Base-by-base conservation (phyloP, 2,888 invertebrate species). In the Helleia helle region DNA sequence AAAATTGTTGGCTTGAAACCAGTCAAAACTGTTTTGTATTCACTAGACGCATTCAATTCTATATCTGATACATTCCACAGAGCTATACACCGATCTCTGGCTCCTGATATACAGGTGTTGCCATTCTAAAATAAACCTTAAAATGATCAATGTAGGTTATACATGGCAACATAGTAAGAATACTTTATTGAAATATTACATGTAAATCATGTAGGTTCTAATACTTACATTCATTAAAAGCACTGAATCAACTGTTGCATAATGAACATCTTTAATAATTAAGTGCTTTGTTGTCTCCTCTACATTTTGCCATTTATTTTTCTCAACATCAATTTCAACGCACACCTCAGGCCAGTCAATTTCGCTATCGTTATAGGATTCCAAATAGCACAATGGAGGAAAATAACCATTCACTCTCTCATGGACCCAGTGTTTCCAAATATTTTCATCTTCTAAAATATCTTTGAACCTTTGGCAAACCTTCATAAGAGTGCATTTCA, bases 181-280 rank as follows among this genome's bases (percentile, higher is more conserved):
- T 25, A 7, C 6, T 14, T 26, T 11, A 24, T 11, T 26, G 18
- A 18, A 36, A 4, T 24, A 18, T 4, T 15, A 8, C 22, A 12
- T 4, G 9, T 37, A 9, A 26, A 13, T 9, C 26, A 28, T 9
- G 3, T 4, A 25, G 26, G 7, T 38, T n/a, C n/a, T n/a, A 15
- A 45, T 40, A 76, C 86, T 68, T 62, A 87, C 88, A 67, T 87
- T 83, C 40, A 87, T 73, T 50, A 89, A 68, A 9, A 87, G 62
- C 27, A 89, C 73, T 42, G 87, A 79, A 64, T 89, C 88, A 22
- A 88, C 86, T n/a, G 87, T 85, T 38, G 87, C 87, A 65, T 80
- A 86, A 55, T 88, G 88, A 4, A 83, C 76, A 63, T 87, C 83
- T 48, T 75, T 76, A 6, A 87, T 70, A 29, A 79, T 72, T 44